Conservation (phyloP, 1,140 invertebrate genomes). For the Polypedilum vanderplanki region DNA sequence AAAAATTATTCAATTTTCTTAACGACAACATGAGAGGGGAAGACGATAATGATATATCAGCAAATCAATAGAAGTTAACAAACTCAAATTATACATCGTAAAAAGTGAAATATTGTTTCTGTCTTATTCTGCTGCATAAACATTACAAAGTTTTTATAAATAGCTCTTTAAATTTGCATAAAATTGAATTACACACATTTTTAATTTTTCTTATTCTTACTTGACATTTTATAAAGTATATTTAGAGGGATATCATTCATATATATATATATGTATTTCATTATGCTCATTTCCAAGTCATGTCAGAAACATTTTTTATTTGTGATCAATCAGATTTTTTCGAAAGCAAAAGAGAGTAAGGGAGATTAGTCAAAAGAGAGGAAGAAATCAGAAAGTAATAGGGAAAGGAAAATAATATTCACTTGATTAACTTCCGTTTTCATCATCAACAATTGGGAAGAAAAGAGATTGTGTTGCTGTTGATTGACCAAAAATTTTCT, state of each 20-base stretch:
- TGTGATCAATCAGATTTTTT: constrained; percentile 5
- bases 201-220: not conserved
- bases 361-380: too few species aligned
- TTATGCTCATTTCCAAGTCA: not conserved
- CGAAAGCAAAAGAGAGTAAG: not conserved
- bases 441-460: not conserved
- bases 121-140: not conserved
- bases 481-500: constrained; percentile 13
- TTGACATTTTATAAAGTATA: not conserved
- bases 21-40: not conserved
- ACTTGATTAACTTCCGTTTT: constrained; percentile 12
- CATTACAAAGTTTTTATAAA: not conserved
- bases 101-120: constrained; percentile 7
- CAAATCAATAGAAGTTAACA: not conserved
- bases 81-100: not conserved
- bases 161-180: not conserved
- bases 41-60: constrained; percentile 9
- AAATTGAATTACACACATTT: constrained; percentile 20
- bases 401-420: constrained; percentile 3
- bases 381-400: too few species aligned
- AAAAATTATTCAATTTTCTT: not conserved
- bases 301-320: not conserved
- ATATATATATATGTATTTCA: too few species aligned
- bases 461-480: not conserved
- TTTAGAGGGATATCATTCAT: too few species aligned